Evolutionary conservation across 2,797 vertebrate genomes (phyloP).

Genomic region (Delichon dasypus): DNA sequence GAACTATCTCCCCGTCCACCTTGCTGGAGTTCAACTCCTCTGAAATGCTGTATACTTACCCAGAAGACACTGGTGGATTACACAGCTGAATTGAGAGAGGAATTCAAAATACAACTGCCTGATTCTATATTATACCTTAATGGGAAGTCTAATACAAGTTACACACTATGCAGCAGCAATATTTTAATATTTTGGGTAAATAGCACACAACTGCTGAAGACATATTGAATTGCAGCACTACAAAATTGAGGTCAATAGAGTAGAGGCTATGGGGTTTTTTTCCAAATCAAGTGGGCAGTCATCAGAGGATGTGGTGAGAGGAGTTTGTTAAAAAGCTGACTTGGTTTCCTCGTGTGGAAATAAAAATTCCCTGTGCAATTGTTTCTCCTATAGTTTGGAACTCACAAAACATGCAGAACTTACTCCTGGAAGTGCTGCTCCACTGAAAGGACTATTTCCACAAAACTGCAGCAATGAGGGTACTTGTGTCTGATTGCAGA

Average conservation of each 20-base stretch:
- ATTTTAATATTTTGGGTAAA: constrained; percentile 12
- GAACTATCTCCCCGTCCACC: constrained; percentile 50
- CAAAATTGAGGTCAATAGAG: background rate
- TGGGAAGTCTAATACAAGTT: background rate
- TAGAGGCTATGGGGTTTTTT: background rate
- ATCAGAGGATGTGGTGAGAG: background rate
- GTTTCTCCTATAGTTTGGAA: background rate
- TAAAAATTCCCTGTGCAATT: background rate
- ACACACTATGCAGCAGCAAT: background rate
- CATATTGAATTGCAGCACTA: background rate
- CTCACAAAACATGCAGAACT: background rate
- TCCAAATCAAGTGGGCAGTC: background rate
- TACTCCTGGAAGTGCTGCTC: background rate
- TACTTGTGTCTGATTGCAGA: background rate
- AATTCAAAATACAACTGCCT: constrained; percentile 27
- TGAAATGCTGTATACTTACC: constrained; percentile 13
- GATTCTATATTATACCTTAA: constrained; percentile 40
- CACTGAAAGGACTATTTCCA: background rate
- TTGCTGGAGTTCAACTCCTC: constrained; percentile 51
- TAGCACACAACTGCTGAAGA: background rate
- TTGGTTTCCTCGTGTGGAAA: background rate
- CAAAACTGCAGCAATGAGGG: background rate
- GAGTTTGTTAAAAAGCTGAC: background rate
- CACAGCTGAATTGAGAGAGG: constrained; percentile 21
- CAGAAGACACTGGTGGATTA: constrained; percentile 32